phyloP scores from a whole-genome alignment of 2,797 vertebrate species.

The Anolis apletophallus region DNA sequence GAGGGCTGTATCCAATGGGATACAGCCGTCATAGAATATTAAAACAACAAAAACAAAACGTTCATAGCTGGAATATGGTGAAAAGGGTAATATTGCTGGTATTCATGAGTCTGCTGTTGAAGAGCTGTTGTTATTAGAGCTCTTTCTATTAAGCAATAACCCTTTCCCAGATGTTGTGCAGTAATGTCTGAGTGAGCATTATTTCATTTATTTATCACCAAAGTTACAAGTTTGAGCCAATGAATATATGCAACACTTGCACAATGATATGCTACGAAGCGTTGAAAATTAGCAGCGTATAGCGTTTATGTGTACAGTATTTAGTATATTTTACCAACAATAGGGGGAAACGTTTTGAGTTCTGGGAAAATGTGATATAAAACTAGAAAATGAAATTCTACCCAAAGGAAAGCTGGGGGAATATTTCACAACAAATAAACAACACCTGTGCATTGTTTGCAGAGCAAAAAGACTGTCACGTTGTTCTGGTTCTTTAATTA shows the following conservation, averaged over 20 bases:
- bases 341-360: background rate
- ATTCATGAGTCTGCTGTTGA: background rate
- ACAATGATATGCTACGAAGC: background rate
- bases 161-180: background rate
- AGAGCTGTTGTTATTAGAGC: background rate
- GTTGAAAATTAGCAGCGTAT: background rate
- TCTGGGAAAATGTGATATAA: background rate
- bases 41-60: background rate
- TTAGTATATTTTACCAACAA: background rate
- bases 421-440: background rate
- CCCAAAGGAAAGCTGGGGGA: background rate
- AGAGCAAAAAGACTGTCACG: background rate
- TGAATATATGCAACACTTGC: background rate
- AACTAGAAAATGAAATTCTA: background rate
- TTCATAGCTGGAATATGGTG: background rate
- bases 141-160: background rate
- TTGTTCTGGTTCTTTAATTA: too few species aligned
- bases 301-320: background rate
- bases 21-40: background rate
- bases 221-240: background rate
- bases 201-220: background rate
- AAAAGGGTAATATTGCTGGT: background rate
- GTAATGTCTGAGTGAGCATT: background rate
- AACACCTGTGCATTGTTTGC: background rate
- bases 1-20: background rate